phyloP scores from a whole-genome alignment of 2,113 vertebrate genomes.

The Dendropsophus ebraccatus region DNA sequence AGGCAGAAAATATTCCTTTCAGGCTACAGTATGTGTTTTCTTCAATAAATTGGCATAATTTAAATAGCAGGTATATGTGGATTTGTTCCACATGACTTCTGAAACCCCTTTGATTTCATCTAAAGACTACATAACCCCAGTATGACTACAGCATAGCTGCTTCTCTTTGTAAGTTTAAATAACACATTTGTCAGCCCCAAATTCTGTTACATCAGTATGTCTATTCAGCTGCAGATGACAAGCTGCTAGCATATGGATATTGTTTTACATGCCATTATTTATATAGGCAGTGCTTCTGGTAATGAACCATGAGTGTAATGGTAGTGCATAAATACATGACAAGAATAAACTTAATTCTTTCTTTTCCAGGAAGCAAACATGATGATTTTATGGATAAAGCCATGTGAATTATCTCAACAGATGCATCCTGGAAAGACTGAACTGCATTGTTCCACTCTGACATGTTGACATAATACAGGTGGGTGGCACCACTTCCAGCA shows the following conservation, averaged over 20 bases:
- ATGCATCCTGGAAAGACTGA: slow-evolving; percentile 18
- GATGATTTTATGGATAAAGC: neutral
- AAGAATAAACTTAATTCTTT: neutral
- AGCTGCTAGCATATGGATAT: neutral
- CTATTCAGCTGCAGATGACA: neutral
- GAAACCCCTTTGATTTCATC: neutral
- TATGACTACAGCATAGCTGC: neutral
- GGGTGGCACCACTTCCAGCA: neutral
- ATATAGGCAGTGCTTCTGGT: neutral
- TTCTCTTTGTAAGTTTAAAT: neutral
- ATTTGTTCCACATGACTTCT: no score
- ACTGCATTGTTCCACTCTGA: neutral
- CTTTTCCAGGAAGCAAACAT: neutral
- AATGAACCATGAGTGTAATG: neutral
- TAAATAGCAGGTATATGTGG: no score
- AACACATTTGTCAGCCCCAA: neutral
- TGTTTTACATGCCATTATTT: neutral
- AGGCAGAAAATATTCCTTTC: no score
- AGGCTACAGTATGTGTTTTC: no score
- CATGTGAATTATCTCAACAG: neutral
- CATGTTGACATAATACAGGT: neutral
- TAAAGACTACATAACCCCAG: neutral
- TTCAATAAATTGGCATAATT: no score
- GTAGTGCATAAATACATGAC: neutral
- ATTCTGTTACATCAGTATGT: neutral